A percentile compares a stretch with the other conserved stretches of the same genome.
Conservation (phyloP, 2,888 invertebrate genomes). For the Lasioglossum vierecki region DNA sequence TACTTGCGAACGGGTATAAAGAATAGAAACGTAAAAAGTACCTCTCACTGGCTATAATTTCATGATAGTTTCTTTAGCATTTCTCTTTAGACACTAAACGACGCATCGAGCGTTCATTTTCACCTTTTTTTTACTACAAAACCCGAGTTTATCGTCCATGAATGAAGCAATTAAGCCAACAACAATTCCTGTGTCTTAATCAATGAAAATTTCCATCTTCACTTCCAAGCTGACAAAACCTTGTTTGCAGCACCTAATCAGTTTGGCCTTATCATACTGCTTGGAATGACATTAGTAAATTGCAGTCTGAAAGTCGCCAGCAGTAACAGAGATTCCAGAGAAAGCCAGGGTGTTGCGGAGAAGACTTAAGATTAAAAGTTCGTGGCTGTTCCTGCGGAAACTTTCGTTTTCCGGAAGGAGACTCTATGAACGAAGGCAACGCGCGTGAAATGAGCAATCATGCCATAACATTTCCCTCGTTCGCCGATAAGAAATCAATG, state of each 20-base stretch:
- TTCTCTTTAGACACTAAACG: background rate
- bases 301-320: background rate
- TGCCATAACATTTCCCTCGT: background rate
- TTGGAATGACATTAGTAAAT: background rate
- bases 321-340: background rate
- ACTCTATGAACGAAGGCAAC: background rate
- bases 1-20: background rate
- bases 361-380: background rate
- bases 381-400: background rate
- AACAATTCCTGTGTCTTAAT: background rate
- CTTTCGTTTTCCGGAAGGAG: conserved; percentile 1
- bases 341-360: background rate
- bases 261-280: background rate
- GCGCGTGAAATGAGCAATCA: conserved; percentile 11
- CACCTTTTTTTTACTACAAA: background rate
- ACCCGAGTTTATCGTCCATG: background rate
- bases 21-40: background rate
- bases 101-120: background rate
- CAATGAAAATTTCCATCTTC: background rate
- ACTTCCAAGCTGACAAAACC: background rate
- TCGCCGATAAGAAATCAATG: conserved; percentile 6
- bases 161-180: background rate
- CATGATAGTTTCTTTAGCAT: background rate
- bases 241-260: background rate
- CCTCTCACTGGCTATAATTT: background rate